A percentile compares a stretch with the other conserved stretches of the same genome.
Evolutionary conservation across 2,113 vertebrate species (phyloP).

Genomic region (Amphilophus citrinellus): DNA sequence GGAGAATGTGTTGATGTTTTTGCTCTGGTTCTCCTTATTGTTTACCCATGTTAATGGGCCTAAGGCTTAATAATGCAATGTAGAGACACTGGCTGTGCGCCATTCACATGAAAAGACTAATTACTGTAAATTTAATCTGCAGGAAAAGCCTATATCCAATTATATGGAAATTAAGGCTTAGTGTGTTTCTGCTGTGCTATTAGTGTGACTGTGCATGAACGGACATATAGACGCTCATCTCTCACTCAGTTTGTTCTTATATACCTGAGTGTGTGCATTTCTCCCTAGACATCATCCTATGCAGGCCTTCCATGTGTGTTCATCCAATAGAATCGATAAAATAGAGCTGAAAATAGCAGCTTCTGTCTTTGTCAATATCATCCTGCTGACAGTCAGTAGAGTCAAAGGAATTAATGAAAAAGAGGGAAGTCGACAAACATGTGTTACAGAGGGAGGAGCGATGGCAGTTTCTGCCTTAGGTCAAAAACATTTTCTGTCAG

Average conservation of each 20-base stretch:
- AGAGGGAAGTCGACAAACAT: constrained; percentile 11
- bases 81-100: constrained; percentile 42
- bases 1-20: background rate
- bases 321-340: constrained; percentile 47
- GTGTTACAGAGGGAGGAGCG: background rate
- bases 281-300: constrained; percentile 15
- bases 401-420: constrained; percentile 35
- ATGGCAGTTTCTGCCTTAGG: background rate
- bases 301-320: constrained; percentile 34
- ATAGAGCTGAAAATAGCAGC: constrained; percentile 40
- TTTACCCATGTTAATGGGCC: constrained; percentile 45
- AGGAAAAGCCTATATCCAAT: constrained; percentile 64
- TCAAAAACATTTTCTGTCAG: background rate
- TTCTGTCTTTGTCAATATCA: constrained; percentile 37
- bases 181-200: constrained; percentile 55
- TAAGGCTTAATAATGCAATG: constrained; percentile 36
- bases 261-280: background rate
- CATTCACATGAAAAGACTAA: constrained; percentile 60
- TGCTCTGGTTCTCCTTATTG: constrained; percentile 34
- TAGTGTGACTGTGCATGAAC: constrained; percentile 45
- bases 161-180: constrained; percentile 71
- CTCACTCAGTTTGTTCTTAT: constrained; percentile 16
- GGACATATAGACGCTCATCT: constrained; percentile 26
- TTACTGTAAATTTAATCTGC: constrained; percentile 74
- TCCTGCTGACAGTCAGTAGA: constrained; percentile 14